Percentiles rank a stretch among this genome's conserved stretches.
phyloP scores from a whole-genome alignment of 64 coral and sea anemone genomes.

The Astreopora myriophthalma region DNA sequence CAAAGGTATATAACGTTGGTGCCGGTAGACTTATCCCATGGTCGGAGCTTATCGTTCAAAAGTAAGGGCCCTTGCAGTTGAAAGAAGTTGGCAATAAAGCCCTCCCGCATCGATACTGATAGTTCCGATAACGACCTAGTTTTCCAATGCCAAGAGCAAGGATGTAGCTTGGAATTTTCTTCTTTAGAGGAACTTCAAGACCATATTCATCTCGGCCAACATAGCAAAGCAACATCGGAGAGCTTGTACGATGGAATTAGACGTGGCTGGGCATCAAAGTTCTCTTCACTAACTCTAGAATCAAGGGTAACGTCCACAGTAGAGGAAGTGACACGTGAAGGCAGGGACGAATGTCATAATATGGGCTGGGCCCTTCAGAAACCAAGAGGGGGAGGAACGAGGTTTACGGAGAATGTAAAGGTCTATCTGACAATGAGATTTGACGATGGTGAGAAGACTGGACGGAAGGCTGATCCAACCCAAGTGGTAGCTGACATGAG shows the following conservation, averaged over 20 bases:
- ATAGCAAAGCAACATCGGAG: not conserved
- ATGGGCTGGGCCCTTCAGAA: constrained; percentile 42
- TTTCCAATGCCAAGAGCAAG: too few species aligned
- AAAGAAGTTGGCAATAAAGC: constrained; percentile 16
- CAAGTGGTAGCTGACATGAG: not conserved
- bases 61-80: not conserved
- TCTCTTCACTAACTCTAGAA: not conserved
- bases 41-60: not conserved
- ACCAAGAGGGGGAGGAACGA: not conserved
- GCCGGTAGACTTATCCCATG: constrained; percentile 22
- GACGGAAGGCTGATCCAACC: not conserved
- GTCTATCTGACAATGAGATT: not conserved
- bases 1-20: constrained; percentile 44
- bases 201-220: too few species aligned
- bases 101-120: not conserved
- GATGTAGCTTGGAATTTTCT: too few species aligned
- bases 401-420: constrained; percentile 21
- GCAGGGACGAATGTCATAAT: not conserved
- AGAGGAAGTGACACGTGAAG: not conserved
- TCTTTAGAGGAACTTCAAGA: too few species aligned
- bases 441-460: not conserved
- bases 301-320: not conserved
- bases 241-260: not conserved
- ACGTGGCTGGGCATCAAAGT: not conserved
- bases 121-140: not conserved